Evolutionary conservation across 2,797 vertebrate genomes (phyloP).

Genomic region (Rhinoraja longicauda): DNA sequence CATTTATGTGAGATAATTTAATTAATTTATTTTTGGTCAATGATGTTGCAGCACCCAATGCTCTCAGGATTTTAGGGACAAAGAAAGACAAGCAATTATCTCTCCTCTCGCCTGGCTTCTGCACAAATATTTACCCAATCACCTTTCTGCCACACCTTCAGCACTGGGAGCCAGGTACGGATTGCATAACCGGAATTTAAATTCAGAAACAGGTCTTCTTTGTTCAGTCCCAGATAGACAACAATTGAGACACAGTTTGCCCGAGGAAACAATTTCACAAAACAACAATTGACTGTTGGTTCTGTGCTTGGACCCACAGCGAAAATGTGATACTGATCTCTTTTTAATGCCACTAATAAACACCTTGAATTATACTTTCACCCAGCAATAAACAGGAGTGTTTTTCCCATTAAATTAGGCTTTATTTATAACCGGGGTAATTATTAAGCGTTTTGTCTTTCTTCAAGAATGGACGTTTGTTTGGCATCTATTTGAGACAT

Average conservation of each 20-base stretch:
- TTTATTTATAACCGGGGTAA: neutral
- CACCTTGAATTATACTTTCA: neutral
- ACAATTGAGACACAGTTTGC: slow-evolving; percentile 8
- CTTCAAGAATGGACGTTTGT: too few species aligned
- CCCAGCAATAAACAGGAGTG: neutral
- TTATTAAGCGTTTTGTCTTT: neutral
- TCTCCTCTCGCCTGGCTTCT: neutral
- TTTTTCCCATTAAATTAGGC: neutral
- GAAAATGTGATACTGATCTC: neutral
- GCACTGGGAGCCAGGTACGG: neutral
- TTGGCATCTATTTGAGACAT: too few species aligned
- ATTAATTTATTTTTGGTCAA: neutral
- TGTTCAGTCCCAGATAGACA: neutral
- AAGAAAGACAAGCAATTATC: neutral
- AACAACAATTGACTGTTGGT: neutral
- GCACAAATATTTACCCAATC: slow-evolving; percentile 18
- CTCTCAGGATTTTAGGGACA: neutral
- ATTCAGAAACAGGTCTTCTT: slow-evolving; percentile 23
- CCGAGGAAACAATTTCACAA: neutral
- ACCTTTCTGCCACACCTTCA: neutral
- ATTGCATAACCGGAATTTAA: slow-evolving; percentile 31
- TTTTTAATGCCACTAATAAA: neutral
- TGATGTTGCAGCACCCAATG: neutral
- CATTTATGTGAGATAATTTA: neutral
- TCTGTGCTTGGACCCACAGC: neutral